Evolutionary conservation across 2,113 vertebrate genomes (phyloP), one percentile per base, ranked within the genome.

Genomic region (Ailuropoda melanoleuca): DNA sequence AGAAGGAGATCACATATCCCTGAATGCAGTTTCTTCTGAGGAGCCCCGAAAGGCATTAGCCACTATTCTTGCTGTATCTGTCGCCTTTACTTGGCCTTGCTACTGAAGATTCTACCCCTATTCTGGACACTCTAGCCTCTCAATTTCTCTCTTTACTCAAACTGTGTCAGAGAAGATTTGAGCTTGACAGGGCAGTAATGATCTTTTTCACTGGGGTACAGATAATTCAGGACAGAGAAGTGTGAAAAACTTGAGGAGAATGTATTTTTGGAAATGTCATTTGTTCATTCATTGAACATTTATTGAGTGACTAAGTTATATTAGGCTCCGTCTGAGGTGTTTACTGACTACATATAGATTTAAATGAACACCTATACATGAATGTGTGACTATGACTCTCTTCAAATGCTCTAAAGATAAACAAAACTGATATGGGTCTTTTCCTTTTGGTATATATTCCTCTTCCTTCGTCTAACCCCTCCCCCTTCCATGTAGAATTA

Each of bases 191-290:
- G 37, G n/a, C 8, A 83, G 31, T 68, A 37, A 80, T 46, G 3
- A 0, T 72, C 4, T 75, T 53, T 70, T 56, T 87, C 24, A 86
- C 8, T 55, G 26, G 34, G 43, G 4, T 56, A 80, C 34, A 48
- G 77, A 26, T 37, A 95, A 95, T 56, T 93, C 8, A 74, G 94
- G 70, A 74, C 29, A 85, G 12, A 78, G 19, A 93, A 60, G 4
- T 88, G 2, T 93, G 58, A 37, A 88, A 90, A 93, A 93, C 15
- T 58, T 58, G 62, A 97, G 48, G 50, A 90, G 18, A 87, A 46
- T 72, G 34, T 17, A 74, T 19, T 8, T 90, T 80, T 37, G 70
- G 74, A 86, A 94, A 68, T 34, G 70, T 68, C 13, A 80, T 92
- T 19, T 85, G n/a, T 83, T 68, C 37, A 88, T 48, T 96, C 29